phyloP scores from a whole-genome alignment of 2,888 invertebrate species.

The Iselma pallidipennis region DNA sequence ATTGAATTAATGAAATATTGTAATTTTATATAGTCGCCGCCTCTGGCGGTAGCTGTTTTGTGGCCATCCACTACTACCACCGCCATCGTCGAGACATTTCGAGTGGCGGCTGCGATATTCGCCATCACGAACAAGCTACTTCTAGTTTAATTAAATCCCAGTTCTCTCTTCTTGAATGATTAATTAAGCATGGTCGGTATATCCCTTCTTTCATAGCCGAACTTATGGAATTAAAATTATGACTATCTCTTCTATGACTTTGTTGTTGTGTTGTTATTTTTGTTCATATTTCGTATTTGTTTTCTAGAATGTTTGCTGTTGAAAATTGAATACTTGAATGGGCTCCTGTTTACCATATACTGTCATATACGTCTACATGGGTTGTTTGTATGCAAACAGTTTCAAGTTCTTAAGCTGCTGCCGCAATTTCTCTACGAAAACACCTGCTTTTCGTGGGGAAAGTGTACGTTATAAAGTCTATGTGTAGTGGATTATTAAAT shows the following conservation, averaged over 20 bases:
- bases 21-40: neutral
- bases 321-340: slow-evolving; percentile 33
- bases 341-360: slow-evolving; percentile 24
- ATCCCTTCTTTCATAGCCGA: slow-evolving; percentile 36
- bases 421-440: slow-evolving; percentile 35
- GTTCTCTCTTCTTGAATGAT: slow-evolving; percentile 49
- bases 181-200: slow-evolving; percentile 50
- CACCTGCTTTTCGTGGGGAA: slow-evolving; percentile 30
- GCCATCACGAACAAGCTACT: slow-evolving; percentile 53
- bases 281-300: neutral
- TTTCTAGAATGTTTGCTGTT: slow-evolving; percentile 18
- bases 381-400: slow-evolving; percentile 39
- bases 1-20: neutral
- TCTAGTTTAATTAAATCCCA: slow-evolving; percentile 53
- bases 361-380: too few species aligned
- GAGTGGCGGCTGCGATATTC: slow-evolving; percentile 47
- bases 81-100: slow-evolving; percentile 31
- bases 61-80: slow-evolving; percentile 3
- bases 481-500: slow-evolving; percentile 34
- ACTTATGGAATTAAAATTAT: slow-evolving; percentile 49
- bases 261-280: neutral
- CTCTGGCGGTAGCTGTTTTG: neutral
- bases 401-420: slow-evolving; percentile 34
- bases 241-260: slow-evolving; percentile 11
- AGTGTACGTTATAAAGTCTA: neutral